Conservation (phyloP, 1,140 invertebrate species). For the Euura lappo region DNA sequence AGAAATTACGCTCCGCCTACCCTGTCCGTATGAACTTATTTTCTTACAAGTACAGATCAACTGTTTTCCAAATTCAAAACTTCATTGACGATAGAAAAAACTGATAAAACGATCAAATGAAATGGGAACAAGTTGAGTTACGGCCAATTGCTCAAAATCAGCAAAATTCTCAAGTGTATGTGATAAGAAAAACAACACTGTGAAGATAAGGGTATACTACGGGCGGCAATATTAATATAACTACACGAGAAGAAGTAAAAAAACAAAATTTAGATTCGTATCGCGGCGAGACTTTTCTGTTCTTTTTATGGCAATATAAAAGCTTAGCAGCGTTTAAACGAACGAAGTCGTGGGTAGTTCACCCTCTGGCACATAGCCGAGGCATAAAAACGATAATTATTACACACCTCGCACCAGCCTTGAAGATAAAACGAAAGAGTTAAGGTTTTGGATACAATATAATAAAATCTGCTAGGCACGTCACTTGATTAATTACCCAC, state of each 20-base stretch:
- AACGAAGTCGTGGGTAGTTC: not conserved
- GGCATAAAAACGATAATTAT: conserved; percentile 6
- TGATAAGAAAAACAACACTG: too few relatives aligned
- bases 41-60: too few relatives aligned
- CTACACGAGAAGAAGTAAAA: not conserved
- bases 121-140: too few relatives aligned
- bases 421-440: conserved; percentile 1
- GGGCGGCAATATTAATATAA: not conserved
- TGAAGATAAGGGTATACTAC: too few relatives aligned
- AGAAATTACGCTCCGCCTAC: too few relatives aligned
- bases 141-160: too few relatives aligned
- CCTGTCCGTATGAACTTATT: too few relatives aligned
- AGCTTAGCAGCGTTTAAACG: not conserved
- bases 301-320: conserved; percentile 3
- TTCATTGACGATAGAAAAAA: too few relatives aligned
- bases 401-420: not conserved
- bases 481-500: not conserved
- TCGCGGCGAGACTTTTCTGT: not conserved
- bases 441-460: not conserved
- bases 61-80: too few relatives aligned
- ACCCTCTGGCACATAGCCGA: not conserved
- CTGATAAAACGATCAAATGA: not conserved
- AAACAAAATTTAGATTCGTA: not conserved
- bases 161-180: too few relatives aligned
- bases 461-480: not conserved